These are phyloP conservation scores for Pilophorus perplexus DNA, from an alignment of 2,888 invertebrate genomes.

Conservation along the genomic window DNA sequence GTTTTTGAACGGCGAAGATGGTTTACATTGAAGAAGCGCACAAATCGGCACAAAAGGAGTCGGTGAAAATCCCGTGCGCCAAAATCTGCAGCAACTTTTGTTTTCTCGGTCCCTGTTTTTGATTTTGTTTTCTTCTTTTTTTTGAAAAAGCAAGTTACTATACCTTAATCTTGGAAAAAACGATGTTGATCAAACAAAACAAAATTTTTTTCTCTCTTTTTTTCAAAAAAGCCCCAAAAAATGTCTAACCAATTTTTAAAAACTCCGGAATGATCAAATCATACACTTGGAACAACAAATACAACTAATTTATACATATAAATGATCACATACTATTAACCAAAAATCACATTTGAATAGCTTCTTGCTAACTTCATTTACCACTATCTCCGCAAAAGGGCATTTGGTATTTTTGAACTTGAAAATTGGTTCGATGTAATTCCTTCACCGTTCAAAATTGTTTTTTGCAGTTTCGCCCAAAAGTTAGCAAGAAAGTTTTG, in stretches of 20 bases:
- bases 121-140: too few relatives aligned
- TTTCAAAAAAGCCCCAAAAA: not conserved
- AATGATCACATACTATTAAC: slow-evolving; percentile 46
- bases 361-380: slow-evolving; percentile 40
- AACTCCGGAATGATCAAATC: slow-evolving; percentile 44
- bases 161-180: slow-evolving; percentile 24
- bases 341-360: slow-evolving; percentile 46
- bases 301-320: slow-evolving; percentile 45
- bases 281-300: slow-evolving; percentile 42
- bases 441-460: slow-evolving; percentile 12
- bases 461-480: slow-evolving; percentile 6
- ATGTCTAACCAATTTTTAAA: slow-evolving; percentile 14
- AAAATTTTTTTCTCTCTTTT: not conserved
- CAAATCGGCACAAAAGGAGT: too few relatives aligned
- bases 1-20: slow-evolving; percentile 19
- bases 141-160: slow-evolving; percentile 13
- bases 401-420: not conserved
- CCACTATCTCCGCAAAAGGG: not conserved
- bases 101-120: slow-evolving; percentile 13
- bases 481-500: slow-evolving; percentile 38
- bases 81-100: not conserved
- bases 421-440: slow-evolving; percentile 7
- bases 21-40: slow-evolving; percentile 1
- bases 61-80: too few relatives aligned
- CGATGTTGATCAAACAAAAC: not conserved